phyloP scores from a whole-genome alignment of 1,140 invertebrate genomes.

The Bombus fervidus region DNA sequence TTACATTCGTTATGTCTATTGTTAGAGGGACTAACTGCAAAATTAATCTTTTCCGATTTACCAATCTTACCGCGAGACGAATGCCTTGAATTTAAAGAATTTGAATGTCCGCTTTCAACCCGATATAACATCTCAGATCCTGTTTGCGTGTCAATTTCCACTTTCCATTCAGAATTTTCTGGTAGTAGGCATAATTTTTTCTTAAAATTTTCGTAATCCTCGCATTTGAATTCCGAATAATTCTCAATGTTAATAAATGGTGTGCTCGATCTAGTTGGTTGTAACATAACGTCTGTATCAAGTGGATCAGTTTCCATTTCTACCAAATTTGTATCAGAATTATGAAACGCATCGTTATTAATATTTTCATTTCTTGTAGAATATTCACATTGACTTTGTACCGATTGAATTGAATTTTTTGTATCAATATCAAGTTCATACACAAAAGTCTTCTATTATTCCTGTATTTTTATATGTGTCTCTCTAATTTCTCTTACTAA shows the following conservation, averaged over 20 bases:
- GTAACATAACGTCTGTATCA: background rate
- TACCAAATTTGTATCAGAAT: background rate
- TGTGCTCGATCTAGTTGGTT: slow-evolving; percentile 29
- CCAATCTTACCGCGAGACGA: too few relatives aligned
- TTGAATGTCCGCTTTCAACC: background rate
- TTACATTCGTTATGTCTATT: background rate
- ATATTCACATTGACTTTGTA: too few relatives aligned
- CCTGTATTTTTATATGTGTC: too few relatives aligned
- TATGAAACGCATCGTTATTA: background rate
- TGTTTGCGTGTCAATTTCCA: background rate
- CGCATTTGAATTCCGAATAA: background rate
- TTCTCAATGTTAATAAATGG: background rate
- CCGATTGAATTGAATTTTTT: too few relatives aligned
- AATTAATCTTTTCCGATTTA: background rate
- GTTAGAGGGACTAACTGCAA: background rate
- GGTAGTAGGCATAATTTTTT: background rate
- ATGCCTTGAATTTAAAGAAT: background rate
- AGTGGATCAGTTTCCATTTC: background rate
- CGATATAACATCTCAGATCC: slow-evolving; percentile 28
- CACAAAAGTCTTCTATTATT: too few relatives aligned
- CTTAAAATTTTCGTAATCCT: background rate
- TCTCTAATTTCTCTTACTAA: too few relatives aligned
- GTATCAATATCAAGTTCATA: background rate
- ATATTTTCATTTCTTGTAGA: background rate
- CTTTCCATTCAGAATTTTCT: background rate